A percentile compares a stretch with the other conserved stretches of the same genome.
These are phyloP conservation scores for Incurvaria masculella DNA, from an alignment of 2,888 invertebrate genomes.

Conservation along the genomic window DNA sequence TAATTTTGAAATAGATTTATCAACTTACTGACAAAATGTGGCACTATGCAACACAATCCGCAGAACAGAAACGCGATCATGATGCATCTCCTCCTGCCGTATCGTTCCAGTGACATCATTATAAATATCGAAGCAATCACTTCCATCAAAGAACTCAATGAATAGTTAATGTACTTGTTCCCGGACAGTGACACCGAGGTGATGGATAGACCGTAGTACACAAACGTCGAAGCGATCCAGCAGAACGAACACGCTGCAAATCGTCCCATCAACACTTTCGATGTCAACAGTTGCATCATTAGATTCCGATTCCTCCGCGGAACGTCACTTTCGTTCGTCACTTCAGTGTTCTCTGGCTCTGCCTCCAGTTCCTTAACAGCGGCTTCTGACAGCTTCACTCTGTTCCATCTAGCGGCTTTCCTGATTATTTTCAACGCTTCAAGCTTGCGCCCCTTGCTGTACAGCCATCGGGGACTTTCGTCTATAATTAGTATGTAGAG, in stretches of 20 bases:
- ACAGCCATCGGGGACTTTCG: constrained; percentile 75
- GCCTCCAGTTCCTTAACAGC: constrained; percentile 25
- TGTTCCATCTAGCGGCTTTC: constrained; percentile 63
- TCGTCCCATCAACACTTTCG: constrained; percentile 36
- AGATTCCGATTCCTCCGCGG: neutral
- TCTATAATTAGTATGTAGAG: constrained; percentile 66
- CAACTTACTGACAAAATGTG: constrained; percentile 36
- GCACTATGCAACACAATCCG: constrained; percentile 34
- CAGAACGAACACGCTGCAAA: constrained; percentile 60
- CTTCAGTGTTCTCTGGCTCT: constrained; percentile 1
- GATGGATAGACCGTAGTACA: constrained; percentile 76
- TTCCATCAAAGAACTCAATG: constrained; percentile 47
- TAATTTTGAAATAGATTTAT: too few relatives aligned
- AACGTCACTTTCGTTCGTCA: neutral
- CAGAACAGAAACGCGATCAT: constrained; percentile 35
- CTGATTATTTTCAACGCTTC: constrained; percentile 57
- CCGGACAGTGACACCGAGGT: constrained; percentile 72
- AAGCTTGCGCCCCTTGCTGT: constrained; percentile 57
- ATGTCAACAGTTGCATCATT: constrained; percentile 29
- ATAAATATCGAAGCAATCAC: constrained; percentile 42
- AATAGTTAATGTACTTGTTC: constrained; percentile 69
- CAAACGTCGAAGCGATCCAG: constrained; percentile 75
- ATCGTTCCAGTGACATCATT: constrained; percentile 43
- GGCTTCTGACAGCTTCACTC: constrained; percentile 47
- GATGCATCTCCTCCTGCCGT: constrained; percentile 38